Conservation (phyloP, 2,797 vertebrate species). For the Gila robusta region DNA sequence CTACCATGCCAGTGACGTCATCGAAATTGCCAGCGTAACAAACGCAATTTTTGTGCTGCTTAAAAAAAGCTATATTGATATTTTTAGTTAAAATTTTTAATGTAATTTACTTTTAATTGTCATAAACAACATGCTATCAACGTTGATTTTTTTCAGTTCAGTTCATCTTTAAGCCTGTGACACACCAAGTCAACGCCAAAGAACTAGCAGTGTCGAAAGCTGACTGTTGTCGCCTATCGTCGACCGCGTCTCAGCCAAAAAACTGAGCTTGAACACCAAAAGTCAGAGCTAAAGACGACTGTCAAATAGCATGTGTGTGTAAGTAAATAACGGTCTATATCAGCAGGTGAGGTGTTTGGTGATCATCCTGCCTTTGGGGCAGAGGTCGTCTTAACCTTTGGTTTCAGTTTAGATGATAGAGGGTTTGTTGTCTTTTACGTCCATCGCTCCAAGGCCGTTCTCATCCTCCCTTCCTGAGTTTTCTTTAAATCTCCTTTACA, state of each 20-base stretch:
- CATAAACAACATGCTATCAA: too few species aligned
- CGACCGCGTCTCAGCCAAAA: not conserved
- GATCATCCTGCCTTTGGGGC: slow-evolving; percentile 2
- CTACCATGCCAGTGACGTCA: too few species aligned
- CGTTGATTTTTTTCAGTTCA: too few species aligned
- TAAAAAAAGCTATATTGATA: too few species aligned
- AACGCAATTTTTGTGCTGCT: too few species aligned
- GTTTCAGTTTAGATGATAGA: not conserved
- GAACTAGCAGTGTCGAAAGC: not conserved
- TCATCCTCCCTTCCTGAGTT: not conserved
- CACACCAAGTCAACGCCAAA: not conserved
- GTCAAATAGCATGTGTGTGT: not conserved
- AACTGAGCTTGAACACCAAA: too few species aligned
- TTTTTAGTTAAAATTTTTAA: too few species aligned
- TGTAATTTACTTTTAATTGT: too few species aligned
- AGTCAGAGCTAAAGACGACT: not conserved
- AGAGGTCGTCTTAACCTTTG: slow-evolving; percentile 12
- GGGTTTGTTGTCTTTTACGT: not conserved
- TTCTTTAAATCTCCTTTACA: not conserved
- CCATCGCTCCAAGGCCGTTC: not conserved
- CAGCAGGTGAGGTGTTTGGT: not conserved
- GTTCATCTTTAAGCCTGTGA: not conserved
- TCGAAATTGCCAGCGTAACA: too few species aligned
- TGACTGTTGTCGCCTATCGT: not conserved
- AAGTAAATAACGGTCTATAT: not conserved